Percentiles rank a stretch among this genome's conserved stretches.
phyloP scores from a whole-genome alignment of 2,113 vertebrate species.

The Pipra filicauda region DNA sequence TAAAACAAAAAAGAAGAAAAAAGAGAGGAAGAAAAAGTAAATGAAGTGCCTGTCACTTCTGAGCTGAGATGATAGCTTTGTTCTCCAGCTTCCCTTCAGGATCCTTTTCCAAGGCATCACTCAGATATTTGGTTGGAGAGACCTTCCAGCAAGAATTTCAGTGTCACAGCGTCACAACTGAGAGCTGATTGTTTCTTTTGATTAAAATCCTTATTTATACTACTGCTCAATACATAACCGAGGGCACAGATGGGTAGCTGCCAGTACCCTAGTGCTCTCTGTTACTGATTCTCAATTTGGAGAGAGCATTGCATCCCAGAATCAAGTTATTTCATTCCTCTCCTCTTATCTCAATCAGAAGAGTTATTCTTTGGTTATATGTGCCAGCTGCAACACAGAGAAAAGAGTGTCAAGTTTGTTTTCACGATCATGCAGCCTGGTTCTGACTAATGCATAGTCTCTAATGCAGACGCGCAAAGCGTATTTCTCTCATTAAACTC shows the following conservation, averaged over 20 bases:
- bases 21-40: not conserved
- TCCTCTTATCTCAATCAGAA: not conserved
- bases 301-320: not conserved
- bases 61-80: not conserved
- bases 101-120: not conserved
- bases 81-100: not conserved
- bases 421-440: not conserved
- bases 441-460: not conserved
- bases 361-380: not conserved
- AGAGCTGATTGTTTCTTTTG: not conserved
- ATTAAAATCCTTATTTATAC: conserved; percentile 15
- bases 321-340: not conserved
- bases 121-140: not conserved
- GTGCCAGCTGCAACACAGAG: not conserved
- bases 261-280: not conserved
- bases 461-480: not conserved
- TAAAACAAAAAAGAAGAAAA: not conserved
- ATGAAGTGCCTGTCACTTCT: not conserved
- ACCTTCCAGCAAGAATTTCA: not conserved
- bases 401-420: not conserved
- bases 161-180: not conserved
- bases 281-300: not conserved
- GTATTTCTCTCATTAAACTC: not conserved
- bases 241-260: not conserved
- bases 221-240: not conserved